These are phyloP conservation scores for Harpagoxenus sublaevis DNA, from an alignment of 2,888 invertebrate genomes.

Conservation along the genomic window DNA sequence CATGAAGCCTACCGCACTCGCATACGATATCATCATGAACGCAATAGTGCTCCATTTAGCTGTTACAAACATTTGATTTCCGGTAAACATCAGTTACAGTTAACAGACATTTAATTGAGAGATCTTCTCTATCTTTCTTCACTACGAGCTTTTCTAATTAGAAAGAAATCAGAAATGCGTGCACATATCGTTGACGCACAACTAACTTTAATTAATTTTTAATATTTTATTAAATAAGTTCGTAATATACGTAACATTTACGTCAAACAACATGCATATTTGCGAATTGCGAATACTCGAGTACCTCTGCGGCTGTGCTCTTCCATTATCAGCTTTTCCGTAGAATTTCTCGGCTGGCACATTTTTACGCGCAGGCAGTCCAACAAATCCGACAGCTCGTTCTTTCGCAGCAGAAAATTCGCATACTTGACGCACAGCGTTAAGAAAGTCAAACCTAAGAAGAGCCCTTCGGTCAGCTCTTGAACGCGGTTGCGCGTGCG, in stretches of 20 bases:
- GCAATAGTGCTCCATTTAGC: conserved; percentile 52
- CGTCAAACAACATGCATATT: neutral
- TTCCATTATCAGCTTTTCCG: conserved; percentile 26
- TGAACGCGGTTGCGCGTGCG: conserved; percentile 59
- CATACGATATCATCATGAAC: conserved; percentile 49
- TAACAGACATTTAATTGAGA: neutral
- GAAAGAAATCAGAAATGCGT: neutral
- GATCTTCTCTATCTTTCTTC: neutral
- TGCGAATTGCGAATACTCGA: neutral
- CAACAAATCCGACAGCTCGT: conserved; percentile 33
- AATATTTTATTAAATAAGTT: neutral
- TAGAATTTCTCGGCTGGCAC: conserved; percentile 38
- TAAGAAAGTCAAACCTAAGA: conserved; percentile 70
- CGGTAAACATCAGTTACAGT: neutral
- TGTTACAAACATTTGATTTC: neutral
- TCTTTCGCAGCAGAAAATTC: conserved; percentile 45
- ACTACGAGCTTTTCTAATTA: neutral
- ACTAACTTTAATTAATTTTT: conserved; percentile 2
- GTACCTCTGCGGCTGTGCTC: conserved; percentile 41
- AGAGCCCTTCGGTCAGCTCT: conserved; percentile 73
- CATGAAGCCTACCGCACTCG: conserved; percentile 7
- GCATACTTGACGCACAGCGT: conserved; percentile 49
- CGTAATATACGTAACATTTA: neutral
- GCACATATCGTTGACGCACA: neutral
- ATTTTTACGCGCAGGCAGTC: conserved; percentile 30